phyloP scores from a whole-genome alignment of 2,888 invertebrate species.

The Molorchus minor region DNA sequence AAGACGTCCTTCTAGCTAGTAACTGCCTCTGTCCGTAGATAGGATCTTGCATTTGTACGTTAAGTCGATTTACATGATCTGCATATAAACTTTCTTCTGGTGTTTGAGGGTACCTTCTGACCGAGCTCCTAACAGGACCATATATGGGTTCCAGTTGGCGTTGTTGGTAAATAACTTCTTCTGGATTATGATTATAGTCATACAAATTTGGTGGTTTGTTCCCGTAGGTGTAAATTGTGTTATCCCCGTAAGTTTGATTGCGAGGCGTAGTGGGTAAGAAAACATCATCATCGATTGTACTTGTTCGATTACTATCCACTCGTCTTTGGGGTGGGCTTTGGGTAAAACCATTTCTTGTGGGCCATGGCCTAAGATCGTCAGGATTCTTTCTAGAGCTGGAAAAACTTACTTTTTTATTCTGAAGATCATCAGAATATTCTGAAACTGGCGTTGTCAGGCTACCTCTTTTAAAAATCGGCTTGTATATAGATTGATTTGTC shows the following conservation, averaged over 20 bases:
- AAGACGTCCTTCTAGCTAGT: slow-evolving; percentile 37
- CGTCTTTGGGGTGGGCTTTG: slow-evolving; percentile 59
- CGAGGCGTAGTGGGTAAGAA: slow-evolving; percentile 49
- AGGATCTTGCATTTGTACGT: slow-evolving; percentile 45
- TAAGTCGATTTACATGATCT: no score
- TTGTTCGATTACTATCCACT: slow-evolving; percentile 44
- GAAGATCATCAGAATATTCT: slow-evolving; percentile 55
- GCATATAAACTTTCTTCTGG: slow-evolving; percentile 34
- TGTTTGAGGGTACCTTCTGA: slow-evolving; percentile 1
- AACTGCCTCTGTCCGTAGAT: slow-evolving; percentile 41
- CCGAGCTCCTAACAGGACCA: no score
- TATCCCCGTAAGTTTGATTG: slow-evolving; percentile 14
- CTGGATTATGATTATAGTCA: slow-evolving; percentile 7
- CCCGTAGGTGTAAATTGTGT: slow-evolving; percentile 34
- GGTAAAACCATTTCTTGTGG: slow-evolving; percentile 63
- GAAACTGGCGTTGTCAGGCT: slow-evolving; percentile 60
- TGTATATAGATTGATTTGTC: slow-evolving; percentile 43
- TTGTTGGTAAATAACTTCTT: slow-evolving; percentile 36
- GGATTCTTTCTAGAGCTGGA: slow-evolving; percentile 42
- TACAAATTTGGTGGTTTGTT: slow-evolving; percentile 22
- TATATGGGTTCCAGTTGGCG: no score
- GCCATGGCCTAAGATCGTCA: slow-evolving; percentile 58
- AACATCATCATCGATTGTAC: slow-evolving; percentile 55
- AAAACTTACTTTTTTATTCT: slow-evolving; percentile 66
- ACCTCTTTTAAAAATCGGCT: slow-evolving; percentile 67